Percentiles rank a stretch among this genome's conserved stretches.
Conservation (phyloP, 2,797 vertebrate genomes). For the Orientallactaga sibirica region DNA sequence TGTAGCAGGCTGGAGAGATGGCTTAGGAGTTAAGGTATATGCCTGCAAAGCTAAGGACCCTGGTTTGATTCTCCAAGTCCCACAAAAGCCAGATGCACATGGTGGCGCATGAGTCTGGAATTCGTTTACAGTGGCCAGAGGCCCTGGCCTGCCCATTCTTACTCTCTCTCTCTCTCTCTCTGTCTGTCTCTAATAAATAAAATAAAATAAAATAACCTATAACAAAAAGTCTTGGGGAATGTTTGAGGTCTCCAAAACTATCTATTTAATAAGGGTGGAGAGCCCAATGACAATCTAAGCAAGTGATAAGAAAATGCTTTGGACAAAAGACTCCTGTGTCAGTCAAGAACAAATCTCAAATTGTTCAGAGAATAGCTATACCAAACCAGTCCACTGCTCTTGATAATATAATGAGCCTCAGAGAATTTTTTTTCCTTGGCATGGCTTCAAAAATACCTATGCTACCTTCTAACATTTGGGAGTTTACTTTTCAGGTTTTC, state of each 20-base stretch:
- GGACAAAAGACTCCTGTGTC: conserved; percentile 74
- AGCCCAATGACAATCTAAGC: conserved; percentile 48
- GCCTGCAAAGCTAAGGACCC: too few species aligned
- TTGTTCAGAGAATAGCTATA: conserved; percentile 46
- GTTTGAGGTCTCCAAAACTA: conserved; percentile 36
- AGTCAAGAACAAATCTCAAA: conserved; percentile 70
- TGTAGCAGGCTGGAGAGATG: too few species aligned
- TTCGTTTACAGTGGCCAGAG: too few species aligned
- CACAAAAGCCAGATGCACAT: too few species aligned
- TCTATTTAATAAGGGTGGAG: conserved; percentile 33
- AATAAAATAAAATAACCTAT: not conserved
- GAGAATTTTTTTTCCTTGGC: conserved; percentile 53
- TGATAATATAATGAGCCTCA: not conserved
- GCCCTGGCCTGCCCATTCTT: too few species aligned
- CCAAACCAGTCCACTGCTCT: not conserved
- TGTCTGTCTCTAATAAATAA: too few species aligned
- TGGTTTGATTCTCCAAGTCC: too few species aligned
- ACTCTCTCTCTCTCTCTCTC: too few species aligned
- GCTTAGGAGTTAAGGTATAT: too few species aligned
- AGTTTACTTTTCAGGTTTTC: conserved; percentile 46
- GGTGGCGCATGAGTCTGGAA: too few species aligned
- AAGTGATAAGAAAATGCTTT: conserved; percentile 68
- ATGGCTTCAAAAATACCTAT: conserved; percentile 34
- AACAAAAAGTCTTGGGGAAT: not conserved
- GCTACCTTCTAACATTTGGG: not conserved